Evolutionary conservation across 2,113 vertebrate genomes (phyloP).

Genomic region (Xiphophorus couchianus): DNA sequence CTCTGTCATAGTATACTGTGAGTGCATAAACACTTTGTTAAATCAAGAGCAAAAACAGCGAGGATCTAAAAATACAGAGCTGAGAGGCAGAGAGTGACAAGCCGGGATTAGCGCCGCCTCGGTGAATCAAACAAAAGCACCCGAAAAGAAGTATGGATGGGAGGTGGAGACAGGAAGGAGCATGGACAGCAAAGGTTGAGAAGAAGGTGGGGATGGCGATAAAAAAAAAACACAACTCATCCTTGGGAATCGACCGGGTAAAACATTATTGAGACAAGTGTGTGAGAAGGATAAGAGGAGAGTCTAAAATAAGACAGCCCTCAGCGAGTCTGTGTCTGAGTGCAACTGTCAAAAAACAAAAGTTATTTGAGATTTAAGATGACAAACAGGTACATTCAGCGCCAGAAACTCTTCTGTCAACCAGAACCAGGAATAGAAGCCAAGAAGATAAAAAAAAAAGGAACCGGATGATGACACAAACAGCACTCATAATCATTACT

Average conservation of each 20-base stretch:
- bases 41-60: constrained; percentile 38
- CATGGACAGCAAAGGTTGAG: constrained; percentile 17
- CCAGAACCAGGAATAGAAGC: constrained; percentile 31
- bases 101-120: constrained; percentile 59
- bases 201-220: constrained; percentile 13
- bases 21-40: constrained; percentile 52
- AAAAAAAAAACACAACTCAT: constrained; percentile 45
- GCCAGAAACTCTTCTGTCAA: constrained; percentile 23
- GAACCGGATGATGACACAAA: not conserved
- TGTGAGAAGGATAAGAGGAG: constrained; percentile 13
- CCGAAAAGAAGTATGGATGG: constrained; percentile 31
- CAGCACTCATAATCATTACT: constrained; percentile 11
- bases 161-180: constrained; percentile 48
- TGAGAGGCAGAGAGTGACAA: constrained; percentile 48
- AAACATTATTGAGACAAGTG: constrained; percentile 68
- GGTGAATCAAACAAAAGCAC: constrained; percentile 65
- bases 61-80: constrained; percentile 66
- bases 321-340: constrained; percentile 38
- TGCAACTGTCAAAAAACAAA: constrained; percentile 36
- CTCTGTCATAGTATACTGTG: constrained; percentile 34
- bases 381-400: constrained; percentile 19
- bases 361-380: constrained; percentile 44
- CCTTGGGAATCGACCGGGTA: constrained; percentile 61
- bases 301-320: constrained; percentile 61
- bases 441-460: not conserved